Evolutionary conservation across 92 coral and sea anemone species (phyloP).

Genomic region (Parazoanthus atlanticus): DNA sequence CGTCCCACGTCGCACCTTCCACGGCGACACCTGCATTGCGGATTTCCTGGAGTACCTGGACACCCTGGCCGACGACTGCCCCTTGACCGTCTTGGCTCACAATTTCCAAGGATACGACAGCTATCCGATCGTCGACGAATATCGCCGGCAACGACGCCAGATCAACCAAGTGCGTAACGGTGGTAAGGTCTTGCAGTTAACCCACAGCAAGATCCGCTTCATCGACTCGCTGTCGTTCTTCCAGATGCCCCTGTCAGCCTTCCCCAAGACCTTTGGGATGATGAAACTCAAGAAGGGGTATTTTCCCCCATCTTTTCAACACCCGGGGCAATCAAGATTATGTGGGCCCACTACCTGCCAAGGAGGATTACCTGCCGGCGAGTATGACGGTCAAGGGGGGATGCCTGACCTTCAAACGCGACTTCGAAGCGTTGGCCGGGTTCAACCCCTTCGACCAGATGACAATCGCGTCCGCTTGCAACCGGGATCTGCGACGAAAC

Average conservation of each 20-base stretch:
- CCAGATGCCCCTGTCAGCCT: too few species aligned
- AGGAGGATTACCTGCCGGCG: conserved; percentile 18
- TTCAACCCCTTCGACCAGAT: conserved; percentile 31
- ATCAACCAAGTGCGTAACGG: too few species aligned
- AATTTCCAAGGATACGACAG: background rate
- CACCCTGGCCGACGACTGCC: background rate
- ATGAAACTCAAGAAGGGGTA: too few species aligned
- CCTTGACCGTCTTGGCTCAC: too few species aligned
- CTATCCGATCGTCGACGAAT: conserved; percentile 26
- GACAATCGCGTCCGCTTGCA: conserved; percentile 6
- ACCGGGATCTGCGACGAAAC: background rate
- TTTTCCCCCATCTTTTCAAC: background rate
- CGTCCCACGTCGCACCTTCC: background rate
- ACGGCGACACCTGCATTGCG: conserved; percentile 9
- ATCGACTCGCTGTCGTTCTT: too few species aligned
- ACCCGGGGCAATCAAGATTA: background rate
- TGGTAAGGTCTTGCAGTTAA: too few species aligned
- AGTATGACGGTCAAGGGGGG: conserved; percentile 22
- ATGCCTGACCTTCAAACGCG: too few species aligned
- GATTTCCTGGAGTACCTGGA: background rate
- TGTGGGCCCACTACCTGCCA: conserved; percentile 33
- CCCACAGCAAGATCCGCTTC: too few species aligned
- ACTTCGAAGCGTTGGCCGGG: background rate
- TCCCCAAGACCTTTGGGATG: too few species aligned
- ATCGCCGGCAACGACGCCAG: too few species aligned